Conservation (phyloP, 2,113 vertebrate species). For the Sceloporus tristichus region DNA sequence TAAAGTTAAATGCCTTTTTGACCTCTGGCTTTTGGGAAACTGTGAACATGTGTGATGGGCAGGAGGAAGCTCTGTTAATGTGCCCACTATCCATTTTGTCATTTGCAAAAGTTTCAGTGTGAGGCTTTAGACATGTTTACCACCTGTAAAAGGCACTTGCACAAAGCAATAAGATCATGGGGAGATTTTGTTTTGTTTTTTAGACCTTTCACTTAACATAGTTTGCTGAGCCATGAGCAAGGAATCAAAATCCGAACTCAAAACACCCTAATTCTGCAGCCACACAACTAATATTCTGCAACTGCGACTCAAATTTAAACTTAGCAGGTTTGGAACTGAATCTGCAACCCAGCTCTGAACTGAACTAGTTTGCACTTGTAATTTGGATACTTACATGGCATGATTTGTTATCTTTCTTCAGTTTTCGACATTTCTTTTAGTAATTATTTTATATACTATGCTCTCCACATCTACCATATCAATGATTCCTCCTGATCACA, state of each 20-base stretch:
- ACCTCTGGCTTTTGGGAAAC: neutral
- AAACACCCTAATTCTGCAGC: neutral
- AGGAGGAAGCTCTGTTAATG: neutral
- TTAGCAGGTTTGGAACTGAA: neutral
- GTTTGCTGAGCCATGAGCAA: neutral
- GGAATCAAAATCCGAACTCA: neutral
- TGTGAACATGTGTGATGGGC: neutral
- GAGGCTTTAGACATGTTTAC: slow-evolving; percentile 26
- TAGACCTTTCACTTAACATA: neutral
- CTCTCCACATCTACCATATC: neutral
- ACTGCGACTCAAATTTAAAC: neutral
- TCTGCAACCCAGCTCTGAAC: neutral
- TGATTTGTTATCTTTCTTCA: neutral
- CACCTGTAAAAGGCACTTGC: neutral
- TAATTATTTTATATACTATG: neutral
- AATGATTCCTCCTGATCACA: neutral
- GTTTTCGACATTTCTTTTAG: neutral
- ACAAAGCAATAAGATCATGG: neutral
- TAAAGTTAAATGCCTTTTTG: slow-evolving; percentile 27
- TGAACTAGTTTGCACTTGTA: slow-evolving; percentile 9
- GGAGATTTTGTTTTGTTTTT: neutral
- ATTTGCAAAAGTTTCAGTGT: neutral
- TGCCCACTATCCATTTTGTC: neutral
- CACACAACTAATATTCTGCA: neutral
- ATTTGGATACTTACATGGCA: neutral